Base-by-base conservation (phyloP, 2,113 vertebrate species). In the Ramphastos sulfuratus region DNA sequence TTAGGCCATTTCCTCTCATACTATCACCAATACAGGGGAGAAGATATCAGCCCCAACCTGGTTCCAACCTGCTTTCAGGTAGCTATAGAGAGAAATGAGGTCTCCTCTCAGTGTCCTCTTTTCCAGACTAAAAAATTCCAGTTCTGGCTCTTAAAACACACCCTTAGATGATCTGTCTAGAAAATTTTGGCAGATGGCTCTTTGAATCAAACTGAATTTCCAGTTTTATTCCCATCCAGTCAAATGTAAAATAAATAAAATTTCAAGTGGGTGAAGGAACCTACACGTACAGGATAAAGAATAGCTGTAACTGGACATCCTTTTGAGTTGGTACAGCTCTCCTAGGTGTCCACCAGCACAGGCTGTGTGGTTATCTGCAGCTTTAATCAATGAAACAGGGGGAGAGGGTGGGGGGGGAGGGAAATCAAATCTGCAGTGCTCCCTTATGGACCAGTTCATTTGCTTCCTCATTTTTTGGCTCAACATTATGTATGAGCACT, bases 391-490 rank as follows among this genome's bases (percentile, higher is more conserved):
- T 56, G 78, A 50, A 31, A 12, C 15, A 18, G 65, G 52, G 15
- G 25, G 37, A 39, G 37, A 39, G 37, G 37, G 37, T 39, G 37
- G 37, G 37, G 37, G 37, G 7, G 25, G 9, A 30, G 77, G 65
- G 73, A 55, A 4, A 14, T 15, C 30, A 31, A 63, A 30, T 76
- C 19, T 71, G 64, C 42, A 85, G 28, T 10, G 17, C 16, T 94
- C 75, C 54, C 82, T 72, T 19, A 78, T 83, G 67, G 52, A 85
- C 13, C 31, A n/a, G 64, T 31, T 94, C 28, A 67, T 92, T 95
- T 91, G n/a, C 54, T 87, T 89, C 85, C 69, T 81, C 31, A 35
- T 77, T 89, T 96, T 96, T 93, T 89, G 82, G 20, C 58, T 82
- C 2, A 0, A 71, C 5, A 17, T 91, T 89, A 85, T 60, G 37